Evolutionary conservation across 2,113 vertebrate genomes (phyloP).

Genomic region (Campylomormyrus numenius): DNA sequence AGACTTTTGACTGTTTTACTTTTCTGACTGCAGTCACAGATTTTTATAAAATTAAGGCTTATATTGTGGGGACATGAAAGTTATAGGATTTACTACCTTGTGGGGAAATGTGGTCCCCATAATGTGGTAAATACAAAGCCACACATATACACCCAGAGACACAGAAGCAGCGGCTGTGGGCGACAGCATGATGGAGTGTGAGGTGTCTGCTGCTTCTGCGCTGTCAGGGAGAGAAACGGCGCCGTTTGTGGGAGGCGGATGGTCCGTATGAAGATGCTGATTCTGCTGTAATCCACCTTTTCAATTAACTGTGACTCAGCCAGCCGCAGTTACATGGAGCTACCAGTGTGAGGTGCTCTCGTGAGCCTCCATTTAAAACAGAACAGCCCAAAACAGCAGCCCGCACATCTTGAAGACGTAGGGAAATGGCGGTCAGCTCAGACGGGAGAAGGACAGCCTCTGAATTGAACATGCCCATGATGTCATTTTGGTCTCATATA

Average conservation of each 20-base stretch:
- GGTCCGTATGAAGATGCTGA: conserved; percentile 30
- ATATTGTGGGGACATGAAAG: not conserved
- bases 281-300: conserved; percentile 45
- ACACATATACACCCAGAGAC: not conserved
- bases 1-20: not conserved
- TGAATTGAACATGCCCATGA: not conserved
- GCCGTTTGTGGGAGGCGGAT: conserved; percentile 38
- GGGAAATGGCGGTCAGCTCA: not conserved
- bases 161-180: conserved; percentile 29
- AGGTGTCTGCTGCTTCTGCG: conserved; percentile 45
- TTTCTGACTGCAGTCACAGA: not conserved
- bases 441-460: not conserved
- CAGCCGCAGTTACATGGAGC: not conserved
- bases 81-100: not conserved
- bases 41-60: not conserved
- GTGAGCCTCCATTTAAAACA: not conserved
- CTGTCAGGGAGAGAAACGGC: conserved; percentile 47
- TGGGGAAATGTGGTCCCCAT: not conserved
- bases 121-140: not conserved
- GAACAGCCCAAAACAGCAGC: not conserved
- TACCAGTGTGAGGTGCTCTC: not conserved
- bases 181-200: conserved; percentile 50
- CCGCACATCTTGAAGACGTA: not conserved
- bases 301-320: conserved; percentile 37
- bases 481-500: not conserved